Base-by-base conservation (phyloP, 2,888 invertebrate genomes). In the Pseudoips prasinana region DNA sequence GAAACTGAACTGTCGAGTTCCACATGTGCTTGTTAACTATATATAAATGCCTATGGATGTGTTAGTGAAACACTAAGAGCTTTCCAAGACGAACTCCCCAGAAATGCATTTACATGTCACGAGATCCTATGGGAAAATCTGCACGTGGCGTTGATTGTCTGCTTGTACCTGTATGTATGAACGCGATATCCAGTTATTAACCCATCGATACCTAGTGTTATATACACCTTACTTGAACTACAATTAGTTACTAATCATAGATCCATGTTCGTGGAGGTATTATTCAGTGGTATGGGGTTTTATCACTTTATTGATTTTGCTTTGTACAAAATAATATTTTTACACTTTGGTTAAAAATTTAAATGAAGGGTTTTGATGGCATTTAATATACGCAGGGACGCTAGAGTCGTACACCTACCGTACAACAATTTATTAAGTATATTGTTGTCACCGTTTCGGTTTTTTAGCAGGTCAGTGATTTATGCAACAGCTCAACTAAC, bases 61-160 rank as follows among this genome's bases (percentile, higher is more conserved):
- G 40, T 48, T 31, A 39, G 37, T 35, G 46, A 39, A 41, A 45
- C 56, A 60, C 71, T 77, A 73, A 81, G 79, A 81, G 84, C 81
- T 80, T 82, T 80, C 74, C 56, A 74, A 83, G 81, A 78, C 75
- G 76, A 71, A 66, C 69, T 69, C 65, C 63, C 64, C 63, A 62
- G 64, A 65, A 85, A 81, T 85, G 87, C 86, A 88, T 87, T 86
- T 84, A 83, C 87, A 87, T 81, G 75, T 81, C 77, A 71, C 73
- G 69, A 67, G 74, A 72, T 65, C 73, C 71, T 74, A 76, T 82
- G 85, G 75, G 86, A 84, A 75, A 67, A 58, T 64, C 54, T 66
- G 66, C 86, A 85, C 73, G 62, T 84, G 86, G 26, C 69, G 58
- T 56, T 79, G 80, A 77, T 81, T 81, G 80, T 76, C 47, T 59